Evolutionary conservation across 2,113 vertebrate species (phyloP).

Genomic region (Salvator merianae): DNA sequence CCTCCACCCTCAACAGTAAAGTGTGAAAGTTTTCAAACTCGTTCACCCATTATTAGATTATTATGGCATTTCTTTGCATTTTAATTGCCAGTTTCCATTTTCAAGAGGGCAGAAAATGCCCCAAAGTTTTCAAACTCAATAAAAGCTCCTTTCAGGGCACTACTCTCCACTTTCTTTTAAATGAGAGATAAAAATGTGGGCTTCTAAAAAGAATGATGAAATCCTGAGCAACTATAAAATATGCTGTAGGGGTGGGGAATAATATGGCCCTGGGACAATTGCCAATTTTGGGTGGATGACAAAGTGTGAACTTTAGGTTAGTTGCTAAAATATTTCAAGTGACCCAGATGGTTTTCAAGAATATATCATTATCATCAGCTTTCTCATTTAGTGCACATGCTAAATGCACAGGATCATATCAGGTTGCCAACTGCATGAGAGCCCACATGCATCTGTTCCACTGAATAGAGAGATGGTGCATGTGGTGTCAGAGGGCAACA

Average conservation of each 20-base stretch:
- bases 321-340: background rate
- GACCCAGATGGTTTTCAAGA: background rate
- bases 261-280: background rate
- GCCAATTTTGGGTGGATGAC: background rate
- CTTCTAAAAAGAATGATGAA: background rate
- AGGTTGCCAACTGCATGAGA: too few relatives aligned
- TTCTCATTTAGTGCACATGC: background rate
- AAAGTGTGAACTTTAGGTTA: background rate
- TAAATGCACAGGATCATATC: background rate
- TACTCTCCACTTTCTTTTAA: constrained; percentile 9
- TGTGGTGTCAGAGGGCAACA: too few relatives aligned
- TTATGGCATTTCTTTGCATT: constrained; percentile 33
- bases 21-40: background rate
- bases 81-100: constrained; percentile 14
- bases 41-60: constrained; percentile 11
- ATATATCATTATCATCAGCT: background rate
- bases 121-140: background rate
- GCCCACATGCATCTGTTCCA: too few relatives aligned
- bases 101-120: background rate
- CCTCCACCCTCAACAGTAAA: constrained; percentile 8
- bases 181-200: background rate
- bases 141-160: constrained; percentile 2
- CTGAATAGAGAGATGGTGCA: too few relatives aligned
- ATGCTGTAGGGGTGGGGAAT: background rate
- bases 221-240: background rate